A percentile compares a stretch with the other conserved stretches of the same genome.
phyloP scores from a whole-genome alignment of 2,888 invertebrate genomes.

The Xestia xanthographa region DNA sequence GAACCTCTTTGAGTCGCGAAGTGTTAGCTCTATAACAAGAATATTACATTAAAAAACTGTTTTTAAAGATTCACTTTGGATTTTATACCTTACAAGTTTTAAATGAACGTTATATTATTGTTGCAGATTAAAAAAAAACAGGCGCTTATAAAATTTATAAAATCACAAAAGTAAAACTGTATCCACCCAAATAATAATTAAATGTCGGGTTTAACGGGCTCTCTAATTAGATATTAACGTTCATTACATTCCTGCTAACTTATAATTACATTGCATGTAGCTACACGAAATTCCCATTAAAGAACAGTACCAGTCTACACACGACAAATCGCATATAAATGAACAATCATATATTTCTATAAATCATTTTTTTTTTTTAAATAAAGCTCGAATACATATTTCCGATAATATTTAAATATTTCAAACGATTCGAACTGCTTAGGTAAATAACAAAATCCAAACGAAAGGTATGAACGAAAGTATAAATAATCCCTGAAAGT shows the following conservation, averaged over 20 bases:
- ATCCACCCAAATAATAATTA: conserved; percentile 18
- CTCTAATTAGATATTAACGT: conserved; percentile 40
- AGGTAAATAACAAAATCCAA: conserved; percentile 18
- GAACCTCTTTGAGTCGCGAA: conserved; percentile 2
- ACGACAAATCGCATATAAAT: conserved; percentile 21
- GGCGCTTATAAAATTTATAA: conserved; percentile 28
- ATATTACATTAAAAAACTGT: background rate
- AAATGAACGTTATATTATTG: background rate
- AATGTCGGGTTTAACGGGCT: conserved; percentile 36
- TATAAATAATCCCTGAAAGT: conserved; percentile 32
- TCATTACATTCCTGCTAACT: conserved; percentile 34
- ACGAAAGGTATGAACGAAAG: conserved; percentile 8
- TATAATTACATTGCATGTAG: conserved; percentile 29
- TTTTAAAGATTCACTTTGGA: background rate
- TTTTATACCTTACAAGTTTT: background rate
- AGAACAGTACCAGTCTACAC: conserved; percentile 9
- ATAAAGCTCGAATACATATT: background rate
- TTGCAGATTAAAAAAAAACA: conserved; percentile 34
- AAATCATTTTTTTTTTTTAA: background rate
- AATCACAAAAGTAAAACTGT: conserved; percentile 15
- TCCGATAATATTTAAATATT: background rate
- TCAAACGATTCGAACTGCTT: background rate
- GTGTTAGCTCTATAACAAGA: background rate
- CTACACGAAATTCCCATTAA: conserved; percentile 45
- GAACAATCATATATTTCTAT: conserved; percentile 3